phyloP scores from a whole-genome alignment of 2,888 invertebrate species.

The Drosophila mettleri region DNA sequence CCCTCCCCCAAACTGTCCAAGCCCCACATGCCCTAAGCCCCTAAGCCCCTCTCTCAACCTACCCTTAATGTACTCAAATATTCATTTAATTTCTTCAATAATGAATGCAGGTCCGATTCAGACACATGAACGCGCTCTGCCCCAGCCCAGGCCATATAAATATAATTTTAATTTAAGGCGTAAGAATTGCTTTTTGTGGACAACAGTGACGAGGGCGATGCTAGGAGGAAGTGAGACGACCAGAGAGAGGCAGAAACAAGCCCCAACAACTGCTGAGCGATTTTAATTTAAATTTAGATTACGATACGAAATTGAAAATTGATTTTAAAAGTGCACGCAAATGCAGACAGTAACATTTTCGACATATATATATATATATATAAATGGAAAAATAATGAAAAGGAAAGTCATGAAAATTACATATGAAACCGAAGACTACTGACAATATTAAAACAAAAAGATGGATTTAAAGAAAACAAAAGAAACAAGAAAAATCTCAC shows the following conservation, averaged over 20 bases:
- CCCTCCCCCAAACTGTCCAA: not conserved
- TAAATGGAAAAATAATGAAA: slow-evolving; percentile 17
- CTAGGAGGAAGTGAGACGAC: not conserved
- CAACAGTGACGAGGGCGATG: slow-evolving; percentile 22
- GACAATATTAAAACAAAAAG: slow-evolving; percentile 72
- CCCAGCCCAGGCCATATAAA: slow-evolving; percentile 59
- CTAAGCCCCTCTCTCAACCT: not conserved
- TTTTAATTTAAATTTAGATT: slow-evolving; percentile 76
- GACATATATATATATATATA: slow-evolving; percentile 17
- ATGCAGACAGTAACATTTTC: slow-evolving; percentile 38
- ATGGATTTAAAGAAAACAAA: slow-evolving; percentile 49
- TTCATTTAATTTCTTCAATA: slow-evolving; percentile 39
- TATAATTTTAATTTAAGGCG: slow-evolving; percentile 80
- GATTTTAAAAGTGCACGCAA: slow-evolving; percentile 56
- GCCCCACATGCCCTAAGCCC: not conserved
- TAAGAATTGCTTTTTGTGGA: slow-evolving; percentile 72
- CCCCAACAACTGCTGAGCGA: slow-evolving; percentile 43
- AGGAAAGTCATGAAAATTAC: slow-evolving; percentile 47
- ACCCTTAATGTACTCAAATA: slow-evolving; percentile 22
- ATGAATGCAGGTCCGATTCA: slow-evolving; percentile 71
- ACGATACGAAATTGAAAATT: slow-evolving; percentile 59
- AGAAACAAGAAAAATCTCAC: slow-evolving; percentile 29
- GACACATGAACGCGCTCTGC: slow-evolving; percentile 77
- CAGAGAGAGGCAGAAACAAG: slow-evolving; percentile 22
- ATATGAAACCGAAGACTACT: slow-evolving; percentile 73